phyloP scores from a whole-genome alignment of 2,797 vertebrate species.

The Pseudotriccus pelzelni region DNA sequence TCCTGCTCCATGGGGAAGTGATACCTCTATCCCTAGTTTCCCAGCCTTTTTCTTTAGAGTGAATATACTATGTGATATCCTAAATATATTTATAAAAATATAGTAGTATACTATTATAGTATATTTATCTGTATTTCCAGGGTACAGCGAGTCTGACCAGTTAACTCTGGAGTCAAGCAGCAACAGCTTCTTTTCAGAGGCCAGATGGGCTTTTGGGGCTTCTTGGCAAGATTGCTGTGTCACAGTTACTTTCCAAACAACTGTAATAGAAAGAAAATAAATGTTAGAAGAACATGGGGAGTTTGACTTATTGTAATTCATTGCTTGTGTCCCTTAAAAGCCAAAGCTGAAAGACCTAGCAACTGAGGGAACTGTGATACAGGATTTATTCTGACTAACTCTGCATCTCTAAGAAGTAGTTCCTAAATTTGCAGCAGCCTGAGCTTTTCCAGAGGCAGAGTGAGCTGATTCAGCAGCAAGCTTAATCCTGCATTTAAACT shows the following conservation, averaged over 20 bases:
- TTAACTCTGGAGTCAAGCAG: neutral
- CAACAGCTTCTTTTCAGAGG: neutral
- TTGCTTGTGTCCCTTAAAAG: neutral
- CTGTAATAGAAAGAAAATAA: neutral
- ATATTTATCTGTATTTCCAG: neutral
- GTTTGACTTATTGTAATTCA: neutral
- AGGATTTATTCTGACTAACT: conserved; percentile 47
- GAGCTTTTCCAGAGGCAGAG: conserved; percentile 4
- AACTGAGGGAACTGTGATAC: neutral
- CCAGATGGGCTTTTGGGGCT: neutral
- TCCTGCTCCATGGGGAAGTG: neutral
- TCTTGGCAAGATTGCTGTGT: neutral
- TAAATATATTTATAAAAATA: neutral
- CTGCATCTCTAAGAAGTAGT: conserved; percentile 6
- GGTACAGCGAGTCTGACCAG: neutral
- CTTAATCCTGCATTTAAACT: conserved; percentile 35
- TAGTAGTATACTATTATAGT: rapidly evolving
- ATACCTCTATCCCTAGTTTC: neutral
- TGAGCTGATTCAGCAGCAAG: conserved; percentile 47
- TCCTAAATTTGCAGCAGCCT: neutral
- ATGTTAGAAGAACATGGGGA: neutral
- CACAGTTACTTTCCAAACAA: neutral
- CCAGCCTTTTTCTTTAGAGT: neutral
- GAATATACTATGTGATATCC: neutral
- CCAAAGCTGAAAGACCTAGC: neutral